Evolutionary conservation across 2,113 vertebrate species (phyloP), one percentile per base, ranked within the genome.

Genomic region (Scomber colias): DNA sequence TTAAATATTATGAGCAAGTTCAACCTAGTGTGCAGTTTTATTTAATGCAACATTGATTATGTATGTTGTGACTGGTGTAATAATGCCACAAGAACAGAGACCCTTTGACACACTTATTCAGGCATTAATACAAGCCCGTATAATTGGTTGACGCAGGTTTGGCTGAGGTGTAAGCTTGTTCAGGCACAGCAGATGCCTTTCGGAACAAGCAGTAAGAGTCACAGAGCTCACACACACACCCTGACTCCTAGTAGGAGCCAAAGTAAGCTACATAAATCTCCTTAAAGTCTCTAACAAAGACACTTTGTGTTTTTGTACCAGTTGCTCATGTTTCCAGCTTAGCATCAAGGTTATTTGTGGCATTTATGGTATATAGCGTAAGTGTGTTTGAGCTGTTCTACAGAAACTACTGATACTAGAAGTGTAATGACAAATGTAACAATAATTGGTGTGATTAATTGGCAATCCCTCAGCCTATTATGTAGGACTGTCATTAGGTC

Each of bases 241-340:
- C n/a, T 76, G 75, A 87, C 82, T 83, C 81, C 77, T 80, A 64
- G 35, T 80, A 75, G 49, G 61, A 69, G 66, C 81, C 71, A 89
- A 86, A 84, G 66, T 92, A 89, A 89, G 78, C 91, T 74, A 71
- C 56, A 73, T 75, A 91, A 93, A 93, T 92, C 92, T 85, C 56
- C 79, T 85, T 91, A 92, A 84, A 71, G 49, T 63, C 82, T 75
- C 53, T 14, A 87, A 93, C 92, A 93, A 92, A 92, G 87, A 86
- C 72, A 56, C 81, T 76, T 88, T 93, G 91, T 94, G 76, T 69
- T 83, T 75, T 84, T 82, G 75, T 70, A 84, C 85, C 70, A 54
- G 64, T 77, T 88, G 50, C 59, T 55, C 77, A 92, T 85, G 84
- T 84, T 92, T 93, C 87, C 71, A 53, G 83, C 75, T 91, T 71